Evolutionary conservation across 2,888 invertebrate genomes (phyloP).

Genomic region (Neria commutata): DNA sequence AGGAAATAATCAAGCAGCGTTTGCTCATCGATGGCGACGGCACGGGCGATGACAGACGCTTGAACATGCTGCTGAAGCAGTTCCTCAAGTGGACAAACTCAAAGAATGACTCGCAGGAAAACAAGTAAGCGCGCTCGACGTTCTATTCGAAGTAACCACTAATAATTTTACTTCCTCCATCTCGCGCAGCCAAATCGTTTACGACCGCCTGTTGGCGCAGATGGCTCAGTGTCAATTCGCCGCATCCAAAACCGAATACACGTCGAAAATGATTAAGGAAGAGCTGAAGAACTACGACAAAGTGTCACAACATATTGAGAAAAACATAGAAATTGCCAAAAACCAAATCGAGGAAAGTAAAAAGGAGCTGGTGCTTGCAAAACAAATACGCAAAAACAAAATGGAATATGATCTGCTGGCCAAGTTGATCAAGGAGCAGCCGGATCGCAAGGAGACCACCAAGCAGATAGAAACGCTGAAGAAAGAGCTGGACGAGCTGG

Average conservation of each 20-base stretch:
- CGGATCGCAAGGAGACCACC: slow-evolving; percentile 81
- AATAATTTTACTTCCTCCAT: background rate
- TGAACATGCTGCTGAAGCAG: slow-evolving; percentile 84
- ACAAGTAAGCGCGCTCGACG: slow-evolving; percentile 65
- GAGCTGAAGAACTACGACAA: slow-evolving; percentile 83
- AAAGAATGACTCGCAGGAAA: slow-evolving; percentile 69
- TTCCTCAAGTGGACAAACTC: slow-evolving; percentile 80
- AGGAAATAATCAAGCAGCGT: slow-evolving; percentile 91
- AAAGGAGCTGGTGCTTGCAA: slow-evolving; percentile 78
- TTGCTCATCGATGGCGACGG: slow-evolving; percentile 96
- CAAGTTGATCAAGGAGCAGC: slow-evolving; percentile 87
- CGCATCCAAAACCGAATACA: slow-evolving; percentile 80
- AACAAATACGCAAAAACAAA: slow-evolving; percentile 85
- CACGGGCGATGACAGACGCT: slow-evolving; percentile 90
- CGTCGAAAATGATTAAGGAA: slow-evolving; percentile 81
- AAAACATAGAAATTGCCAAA: slow-evolving; percentile 80
- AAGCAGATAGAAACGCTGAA: slow-evolving; percentile 73
- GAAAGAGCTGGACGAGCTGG: slow-evolving; percentile 73
- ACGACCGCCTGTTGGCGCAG: slow-evolving; percentile 81
- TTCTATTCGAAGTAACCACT: background rate
- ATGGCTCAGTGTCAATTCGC: slow-evolving; percentile 88
- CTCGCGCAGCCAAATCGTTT: slow-evolving; percentile 68
- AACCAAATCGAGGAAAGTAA: slow-evolving; percentile 83
- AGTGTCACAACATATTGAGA: slow-evolving; percentile 77
- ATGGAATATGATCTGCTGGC: slow-evolving; percentile 93